Evolutionary conservation across 1,140 invertebrate genomes (phyloP).

Genomic region (Dendrolimus punctatus): DNA sequence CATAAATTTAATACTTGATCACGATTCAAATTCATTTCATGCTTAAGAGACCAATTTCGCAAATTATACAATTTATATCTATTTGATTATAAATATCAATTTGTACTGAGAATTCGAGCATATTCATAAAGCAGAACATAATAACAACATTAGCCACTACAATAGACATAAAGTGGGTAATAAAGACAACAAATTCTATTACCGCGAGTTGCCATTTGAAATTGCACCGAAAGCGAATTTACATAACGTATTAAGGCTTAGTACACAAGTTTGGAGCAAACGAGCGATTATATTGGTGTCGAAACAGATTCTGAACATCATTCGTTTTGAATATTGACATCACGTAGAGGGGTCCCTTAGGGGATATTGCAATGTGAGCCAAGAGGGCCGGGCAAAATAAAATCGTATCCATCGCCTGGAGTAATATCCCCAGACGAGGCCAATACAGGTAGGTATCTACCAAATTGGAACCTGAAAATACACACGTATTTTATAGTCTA

Average conservation of each 20-base stretch:
- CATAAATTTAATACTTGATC: no score
- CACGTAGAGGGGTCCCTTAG: conserved; percentile 52
- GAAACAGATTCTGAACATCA: conserved; percentile 49
- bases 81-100: conserved; percentile 4
- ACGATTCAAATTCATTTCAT: no score
- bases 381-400: conserved; percentile 46
- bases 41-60: no score
- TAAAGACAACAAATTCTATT: conserved; percentile 25
- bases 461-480: conserved; percentile 50
- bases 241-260: conserved; percentile 36
- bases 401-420: conserved; percentile 41
- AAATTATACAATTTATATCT: no score
- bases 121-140: not conserved
- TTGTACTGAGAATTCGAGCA: no score
- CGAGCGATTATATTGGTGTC: conserved; percentile 37
- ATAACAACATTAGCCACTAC: conserved; percentile 2
- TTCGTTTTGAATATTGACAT: conserved; percentile 55
- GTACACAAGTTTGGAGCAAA: conserved; percentile 29
- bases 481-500: conserved; percentile 13
- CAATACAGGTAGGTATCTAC: conserved; percentile 40
- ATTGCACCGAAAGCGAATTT: conserved; percentile 30
- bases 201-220: conserved; percentile 12
- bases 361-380: conserved; percentile 49
- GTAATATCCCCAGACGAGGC: conserved; percentile 51
- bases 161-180: conserved; percentile 14